Percentiles rank a stretch among this genome's conserved stretches.
phyloP scores from a whole-genome alignment of 1,140 invertebrate genomes.

The Glossosoma conforme region DNA sequence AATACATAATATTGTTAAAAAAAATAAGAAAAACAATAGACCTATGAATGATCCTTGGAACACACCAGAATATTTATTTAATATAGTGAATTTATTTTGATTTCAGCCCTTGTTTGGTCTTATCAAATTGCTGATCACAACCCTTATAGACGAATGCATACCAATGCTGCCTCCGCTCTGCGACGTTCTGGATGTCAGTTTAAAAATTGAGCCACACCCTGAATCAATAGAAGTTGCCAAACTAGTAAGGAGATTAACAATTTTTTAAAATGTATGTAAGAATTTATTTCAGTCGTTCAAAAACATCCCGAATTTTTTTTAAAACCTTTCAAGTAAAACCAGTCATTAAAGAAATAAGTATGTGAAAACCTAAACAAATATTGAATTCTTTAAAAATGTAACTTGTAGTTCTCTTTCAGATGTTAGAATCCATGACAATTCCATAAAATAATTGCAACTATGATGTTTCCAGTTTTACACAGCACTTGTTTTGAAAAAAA shows the following conservation, averaged over 20 bases:
- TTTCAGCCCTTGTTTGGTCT: conserved; percentile 28
- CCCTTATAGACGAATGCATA: conserved; percentile 25
- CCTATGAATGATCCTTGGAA: too few relatives aligned
- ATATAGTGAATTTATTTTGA: conserved; percentile 1
- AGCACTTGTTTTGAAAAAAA: too few relatives aligned
- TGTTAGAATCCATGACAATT: too few relatives aligned
- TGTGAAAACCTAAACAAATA: too few relatives aligned
- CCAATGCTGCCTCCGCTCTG: conserved; percentile 26
- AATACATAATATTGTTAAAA: too few relatives aligned
- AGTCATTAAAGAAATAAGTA: too few relatives aligned
- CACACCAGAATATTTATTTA: not conserved
- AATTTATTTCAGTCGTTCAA: not conserved
- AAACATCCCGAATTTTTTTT: not conserved
- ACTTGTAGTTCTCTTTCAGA: too few relatives aligned
- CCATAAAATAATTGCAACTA: too few relatives aligned
- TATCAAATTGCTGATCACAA: conserved; percentile 25
- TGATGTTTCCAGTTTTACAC: too few relatives aligned
- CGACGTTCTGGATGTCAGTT: conserved; percentile 18
- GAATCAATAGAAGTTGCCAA: conserved; percentile 24
- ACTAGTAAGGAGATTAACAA: conserved; percentile 17
- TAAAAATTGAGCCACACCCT: conserved; percentile 24
- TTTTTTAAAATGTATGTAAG: conserved; percentile 4
- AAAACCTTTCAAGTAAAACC: too few relatives aligned
- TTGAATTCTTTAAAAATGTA: too few relatives aligned
- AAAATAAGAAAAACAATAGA: too few relatives aligned